Base-by-base conservation (phyloP, 1,140 invertebrate genomes). In the Cydia pomonella region DNA sequence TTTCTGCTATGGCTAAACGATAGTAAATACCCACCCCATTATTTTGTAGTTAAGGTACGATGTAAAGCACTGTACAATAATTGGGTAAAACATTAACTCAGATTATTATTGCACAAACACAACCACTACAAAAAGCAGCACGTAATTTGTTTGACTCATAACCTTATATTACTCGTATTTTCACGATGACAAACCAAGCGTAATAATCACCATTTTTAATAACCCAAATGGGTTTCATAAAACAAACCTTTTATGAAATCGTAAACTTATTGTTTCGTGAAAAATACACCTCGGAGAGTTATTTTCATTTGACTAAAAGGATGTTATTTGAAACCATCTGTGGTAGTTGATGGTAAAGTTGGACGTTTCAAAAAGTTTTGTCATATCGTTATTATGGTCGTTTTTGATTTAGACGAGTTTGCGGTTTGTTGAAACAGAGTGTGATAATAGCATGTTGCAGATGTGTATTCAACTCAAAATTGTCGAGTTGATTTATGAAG, bases 291-390 rank as follows among this genome's bases (percentile, higher is more conserved):
- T 71, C 53, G 16, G 79, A 76, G 77, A 77, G 78, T 82, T 80
- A 76, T 84, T 78, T 83, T 80, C 80, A 84, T 84, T 82, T 82
- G 76, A 64, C 73, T 79, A 75, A 84, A 80, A 84, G 82, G 80
- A 75, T 78, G 74, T 74, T 74, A 74, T 79, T 76, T 64, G 72
- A 74, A 72, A 75, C 33, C 41, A 77, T 21, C n/a, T 50, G 53
- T 29, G 63, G 16, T 25, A 29, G 62, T 66, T 66, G 63, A 29
- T 27, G 63, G 1, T 13, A 66, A 66, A 66, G 63, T 66, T 66
- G 10, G 25, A 66, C 63, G 29, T 66, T 66, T 33, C 27, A 33
- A 27, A 33, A 66, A 66, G 63, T 66, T 66, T 66, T 6, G 63
- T 29, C n/a, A 53, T n/a, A 47, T 47, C 50, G n/a, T 53, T n/a